Evolutionary conservation across 2,113 vertebrate genomes (phyloP), one percentile per base, ranked within the genome.

Genomic region (Grammomys dolichurus): DNA sequence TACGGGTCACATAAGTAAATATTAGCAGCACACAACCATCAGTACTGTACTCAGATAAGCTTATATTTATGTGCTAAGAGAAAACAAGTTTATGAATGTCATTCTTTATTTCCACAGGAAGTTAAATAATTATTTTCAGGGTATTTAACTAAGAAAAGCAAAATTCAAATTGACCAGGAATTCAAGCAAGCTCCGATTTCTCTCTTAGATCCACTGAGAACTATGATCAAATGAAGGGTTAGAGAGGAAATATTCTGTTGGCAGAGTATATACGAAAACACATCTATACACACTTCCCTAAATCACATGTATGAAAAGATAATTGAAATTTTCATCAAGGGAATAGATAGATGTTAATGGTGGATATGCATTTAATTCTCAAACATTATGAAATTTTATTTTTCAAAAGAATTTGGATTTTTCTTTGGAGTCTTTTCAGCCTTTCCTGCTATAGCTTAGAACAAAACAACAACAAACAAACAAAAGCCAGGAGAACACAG

Each of bases 81-180:
- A 94, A 97, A 97, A 89, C 77, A 93, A 95, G 70, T 93, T 95
- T 89, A 94, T 93, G 89, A 51, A 70, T 90, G 63, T 72, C 87
- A 60, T 93, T 96, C 43, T 96, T 82, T 95, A 20, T 91, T 96
- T 92, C 65, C 77, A 16, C 60, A 75, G 78, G 87, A 97, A 91
- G 19, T 63, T 95, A 95, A 95, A 69, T 77, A 70, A 85, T 95
- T 48, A 96, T 24, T 97, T 97, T 91, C 73, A 63, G n/a, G 33
- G 20, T 16, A 94, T 14, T 94, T 89, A 65, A 8, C 43, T 89
- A 91, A 96, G 56, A 75, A 95, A 96, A 96, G 80, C 58, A 90
- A 91, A 48, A 95, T 95, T 97, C 96, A 94, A 95, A 81, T 91
- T 92, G 48, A 80, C 43, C 58, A 96, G 48, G 40, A 87, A 72